phyloP scores from a whole-genome alignment of 2,113 vertebrate genomes.

The Pipra filicauda region DNA sequence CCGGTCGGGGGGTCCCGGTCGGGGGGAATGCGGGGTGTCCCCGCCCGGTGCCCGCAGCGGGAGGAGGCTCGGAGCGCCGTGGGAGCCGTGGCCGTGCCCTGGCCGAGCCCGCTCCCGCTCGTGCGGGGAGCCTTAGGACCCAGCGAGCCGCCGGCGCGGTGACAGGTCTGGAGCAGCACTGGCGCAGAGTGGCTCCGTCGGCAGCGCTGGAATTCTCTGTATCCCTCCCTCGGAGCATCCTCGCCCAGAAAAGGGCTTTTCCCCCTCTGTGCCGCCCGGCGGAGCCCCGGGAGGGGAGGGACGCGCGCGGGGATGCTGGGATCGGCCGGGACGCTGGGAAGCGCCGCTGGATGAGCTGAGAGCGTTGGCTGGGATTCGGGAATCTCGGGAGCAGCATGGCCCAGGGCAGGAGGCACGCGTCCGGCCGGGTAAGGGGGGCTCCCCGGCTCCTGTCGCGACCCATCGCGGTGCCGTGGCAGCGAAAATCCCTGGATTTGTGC shows the following conservation, averaged over 20 bases:
- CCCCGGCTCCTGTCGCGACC: not conserved
- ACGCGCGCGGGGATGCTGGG: not conserved
- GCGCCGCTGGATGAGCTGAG: not conserved
- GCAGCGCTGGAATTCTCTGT: slow-evolving; percentile 68
- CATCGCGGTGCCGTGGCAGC: not conserved
- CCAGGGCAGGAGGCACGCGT: slow-evolving; percentile 84
- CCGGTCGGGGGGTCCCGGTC: not conserved
- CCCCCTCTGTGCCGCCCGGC: not conserved
- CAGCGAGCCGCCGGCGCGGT: slow-evolving; percentile 69
- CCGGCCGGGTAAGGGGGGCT: slow-evolving; percentile 84
- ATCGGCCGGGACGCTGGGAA: not conserved
- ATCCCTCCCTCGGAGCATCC: slow-evolving; percentile 47
- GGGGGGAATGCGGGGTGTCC: not conserved
- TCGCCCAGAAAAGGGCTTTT: slow-evolving; percentile 25
- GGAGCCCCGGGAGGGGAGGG: not conserved
- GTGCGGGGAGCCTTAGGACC: slow-evolving; percentile 84
- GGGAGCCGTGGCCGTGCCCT: not conserved
- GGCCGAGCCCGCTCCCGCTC: not conserved
- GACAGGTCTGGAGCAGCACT: slow-evolving; percentile 80
- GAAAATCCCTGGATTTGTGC: not conserved
- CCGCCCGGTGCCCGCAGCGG: rapidly evolving
- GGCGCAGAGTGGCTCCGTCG: slow-evolving; percentile 87
- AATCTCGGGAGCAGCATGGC: slow-evolving; percentile 77
- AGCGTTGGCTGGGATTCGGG: not conserved
- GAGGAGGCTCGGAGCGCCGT: not conserved